phyloP scores from a whole-genome alignment of 2,888 invertebrate species.

The Neocrepidodera transversa region DNA sequence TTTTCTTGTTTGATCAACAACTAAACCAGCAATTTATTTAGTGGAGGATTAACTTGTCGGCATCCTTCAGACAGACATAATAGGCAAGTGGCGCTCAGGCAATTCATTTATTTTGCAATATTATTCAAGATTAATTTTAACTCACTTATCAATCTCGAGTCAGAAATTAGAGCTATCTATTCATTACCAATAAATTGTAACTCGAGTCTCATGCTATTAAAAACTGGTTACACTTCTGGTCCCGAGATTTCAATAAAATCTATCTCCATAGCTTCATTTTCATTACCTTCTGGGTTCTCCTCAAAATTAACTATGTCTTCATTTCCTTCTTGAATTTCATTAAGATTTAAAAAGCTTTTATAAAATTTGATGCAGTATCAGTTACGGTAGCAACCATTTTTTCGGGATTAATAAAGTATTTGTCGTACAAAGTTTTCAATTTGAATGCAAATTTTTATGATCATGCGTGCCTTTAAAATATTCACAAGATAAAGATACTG shows the following conservation, averaged over 20 bases:
- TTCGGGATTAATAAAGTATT: neutral
- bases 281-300: slow-evolving; percentile 2
- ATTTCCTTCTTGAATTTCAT: slow-evolving; percentile 1
- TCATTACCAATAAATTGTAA: no score
- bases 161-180: no score
- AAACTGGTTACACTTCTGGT: neutral
- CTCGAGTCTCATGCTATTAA: no score
- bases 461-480: neutral
- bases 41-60: no score
- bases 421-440: neutral
- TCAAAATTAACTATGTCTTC: neutral
- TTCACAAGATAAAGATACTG: neutral
- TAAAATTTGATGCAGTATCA: slow-evolving; percentile 22
- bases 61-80: no score
- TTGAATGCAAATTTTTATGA: neutral
- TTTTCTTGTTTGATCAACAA: no score
- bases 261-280: slow-evolving; percentile 2
- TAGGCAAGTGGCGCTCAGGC: no score
- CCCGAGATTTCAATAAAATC: neutral
- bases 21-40: no score
- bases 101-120: no score
- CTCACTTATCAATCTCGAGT: no score
- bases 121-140: no score
- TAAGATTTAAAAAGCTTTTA: slow-evolving; percentile 19
- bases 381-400: slow-evolving; percentile 12